Evolutionary conservation across 1,140 invertebrate genomes (phyloP), one percentile per base, ranked within the genome.

Genomic region (Danaus melanippus): DNA sequence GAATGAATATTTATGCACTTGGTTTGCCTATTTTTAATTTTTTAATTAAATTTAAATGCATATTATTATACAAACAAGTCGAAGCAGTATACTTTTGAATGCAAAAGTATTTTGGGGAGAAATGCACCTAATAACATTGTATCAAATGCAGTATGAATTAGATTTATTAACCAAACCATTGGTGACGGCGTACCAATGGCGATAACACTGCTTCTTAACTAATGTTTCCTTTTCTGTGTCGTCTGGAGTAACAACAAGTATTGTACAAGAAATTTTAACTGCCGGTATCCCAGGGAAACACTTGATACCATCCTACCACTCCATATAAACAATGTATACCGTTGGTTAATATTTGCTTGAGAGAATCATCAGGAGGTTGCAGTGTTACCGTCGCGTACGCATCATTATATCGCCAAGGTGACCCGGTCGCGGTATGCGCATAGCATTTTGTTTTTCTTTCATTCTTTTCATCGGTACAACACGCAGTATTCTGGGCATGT

Each of bases 401-500:
- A 65, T 68, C 61, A 66, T 65, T 63, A 61, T 70, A 62, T 74
- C 69, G 67, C 82, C 70, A 74, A 69, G 71, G 67, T 68, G 69
- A 71, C 61, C 74, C 77, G 77, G 75, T 79, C 81, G 79, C 77
- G 69, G 76, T 84, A 72, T 84, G 84, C 81, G 84, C 84, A 84
- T 84, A 84, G 84, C 76, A 80, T 84, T 86, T 80, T 84, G 67
- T 86, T 84, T 86, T 86, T 84, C 82, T 86, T 86, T 86, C 81
- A 86, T 86, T 86, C 21, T 79, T 77, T 72, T 74, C 79, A 84
- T 82, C 77, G 75, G 72, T 76, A 65, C 75, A 69, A 71, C 86
- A 71, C 67, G 87, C 94, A 97, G 96, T 92, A 96, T 97, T 89
- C 93, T 97, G 90, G 97, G 97, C 89, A 98, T 97, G 96, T 96